These are phyloP conservation scores for Tholera decimalis DNA, from an alignment of 2,888 invertebrate species.

Conservation along the genomic window DNA sequence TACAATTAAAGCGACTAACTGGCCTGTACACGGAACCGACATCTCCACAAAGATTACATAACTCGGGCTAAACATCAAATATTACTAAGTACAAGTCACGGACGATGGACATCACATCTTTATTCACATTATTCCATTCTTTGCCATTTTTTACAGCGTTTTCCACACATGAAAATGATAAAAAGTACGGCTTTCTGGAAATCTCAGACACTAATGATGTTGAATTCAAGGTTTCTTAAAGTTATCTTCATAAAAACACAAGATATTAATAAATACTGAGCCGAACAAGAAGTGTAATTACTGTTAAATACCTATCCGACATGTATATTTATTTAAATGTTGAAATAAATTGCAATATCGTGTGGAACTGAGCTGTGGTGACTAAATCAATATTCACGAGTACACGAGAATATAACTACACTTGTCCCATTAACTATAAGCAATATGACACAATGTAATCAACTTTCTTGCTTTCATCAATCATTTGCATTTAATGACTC, in stretches of 20 bases:
- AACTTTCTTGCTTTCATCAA: slow-evolving; percentile 37
- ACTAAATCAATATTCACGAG: slow-evolving; percentile 32
- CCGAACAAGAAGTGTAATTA: slow-evolving; percentile 47
- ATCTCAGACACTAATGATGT: slow-evolving; percentile 38
- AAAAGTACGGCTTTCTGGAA: slow-evolving; percentile 27
- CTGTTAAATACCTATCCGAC: slow-evolving; percentile 27
- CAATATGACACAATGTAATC: slow-evolving; percentile 11
- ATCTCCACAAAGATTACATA: slow-evolving; percentile 69
- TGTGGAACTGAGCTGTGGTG: slow-evolving; percentile 19
- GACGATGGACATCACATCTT: slow-evolving; percentile 50
- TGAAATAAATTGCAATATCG: slow-evolving; percentile 49
- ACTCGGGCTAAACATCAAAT: slow-evolving; percentile 64
- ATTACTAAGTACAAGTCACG: slow-evolving; percentile 61
- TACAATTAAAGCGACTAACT: slow-evolving; percentile 49
- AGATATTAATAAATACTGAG: slow-evolving; percentile 26
- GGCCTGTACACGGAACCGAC: slow-evolving; percentile 64
- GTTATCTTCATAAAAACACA: slow-evolving; percentile 33
- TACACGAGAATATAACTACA: background rate
- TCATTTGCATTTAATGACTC: slow-evolving; percentile 19
- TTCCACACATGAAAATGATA: slow-evolving; percentile 27
- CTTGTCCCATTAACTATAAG: slow-evolving; percentile 22
- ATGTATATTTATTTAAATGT: slow-evolving; percentile 29
- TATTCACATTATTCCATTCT: slow-evolving; percentile 41
- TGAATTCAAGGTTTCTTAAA: slow-evolving; percentile 46
- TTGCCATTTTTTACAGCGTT: slow-evolving; percentile 33